Percentiles rank a stretch among this genome's conserved stretches.
Conservation (phyloP, 1,140 invertebrate species). For the Drosophila pectinifera region DNA sequence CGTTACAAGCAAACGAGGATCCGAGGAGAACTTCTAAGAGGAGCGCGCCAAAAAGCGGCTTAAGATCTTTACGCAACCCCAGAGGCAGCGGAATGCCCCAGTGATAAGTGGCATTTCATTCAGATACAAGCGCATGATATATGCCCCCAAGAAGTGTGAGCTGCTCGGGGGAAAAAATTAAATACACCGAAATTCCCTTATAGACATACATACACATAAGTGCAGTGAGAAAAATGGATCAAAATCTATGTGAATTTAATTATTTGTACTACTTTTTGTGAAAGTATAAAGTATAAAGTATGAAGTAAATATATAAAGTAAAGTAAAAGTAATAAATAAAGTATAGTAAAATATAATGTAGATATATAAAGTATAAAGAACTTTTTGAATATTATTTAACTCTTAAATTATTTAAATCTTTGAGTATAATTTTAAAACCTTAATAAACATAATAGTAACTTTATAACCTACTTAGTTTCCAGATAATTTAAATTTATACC, state of each 20-base stretch:
- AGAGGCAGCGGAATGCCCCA: conserved; percentile 46
- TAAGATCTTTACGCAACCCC: conserved; percentile 72
- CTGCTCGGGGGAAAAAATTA: conserved; percentile 18
- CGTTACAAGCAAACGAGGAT: conserved; percentile 53
- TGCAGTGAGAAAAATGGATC: neutral
- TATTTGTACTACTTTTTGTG: too few species aligned
- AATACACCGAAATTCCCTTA: conserved; percentile 57
- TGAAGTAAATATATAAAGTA: too few species aligned
- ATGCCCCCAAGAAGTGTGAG: conserved; percentile 32
- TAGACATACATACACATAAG: conserved; percentile 11
- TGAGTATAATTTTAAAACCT: neutral
- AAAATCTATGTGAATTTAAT: neutral
- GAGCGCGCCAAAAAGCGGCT: conserved; percentile 69
- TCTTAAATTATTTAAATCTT: neutral
- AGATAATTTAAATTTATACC: too few species aligned
- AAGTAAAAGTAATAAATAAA: too few species aligned
- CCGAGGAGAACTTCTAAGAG: conserved; percentile 45
- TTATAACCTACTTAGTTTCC: too few species aligned
- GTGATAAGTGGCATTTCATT: conserved; percentile 81
- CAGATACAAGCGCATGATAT: conserved; percentile 66
- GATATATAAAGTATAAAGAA: too few species aligned
- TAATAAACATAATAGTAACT: too few species aligned
- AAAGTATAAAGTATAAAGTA: too few species aligned
- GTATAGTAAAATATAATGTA: too few species aligned
- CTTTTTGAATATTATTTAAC: neutral